Conservation (phyloP, 2,888 invertebrate genomes). For the Hipparchia semele region DNA sequence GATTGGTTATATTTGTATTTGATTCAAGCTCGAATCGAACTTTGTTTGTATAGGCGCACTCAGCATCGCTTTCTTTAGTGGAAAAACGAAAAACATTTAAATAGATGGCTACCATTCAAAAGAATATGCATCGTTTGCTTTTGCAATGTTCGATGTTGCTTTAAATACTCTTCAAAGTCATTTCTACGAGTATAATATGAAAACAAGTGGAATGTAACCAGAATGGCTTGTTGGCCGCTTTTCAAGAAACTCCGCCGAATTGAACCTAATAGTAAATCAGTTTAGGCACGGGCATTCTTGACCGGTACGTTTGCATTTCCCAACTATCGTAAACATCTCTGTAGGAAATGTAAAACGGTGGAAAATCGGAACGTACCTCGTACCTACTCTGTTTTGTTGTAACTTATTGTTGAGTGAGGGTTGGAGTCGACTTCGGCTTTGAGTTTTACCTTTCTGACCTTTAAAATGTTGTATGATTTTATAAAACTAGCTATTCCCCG, state of each 20-base stretch:
- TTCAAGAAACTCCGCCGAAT: slow-evolving; percentile 37
- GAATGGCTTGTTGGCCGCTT: slow-evolving; percentile 32
- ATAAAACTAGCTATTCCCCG: too few species aligned
- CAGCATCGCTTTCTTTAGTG: too few species aligned
- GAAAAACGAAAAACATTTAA: neutral
- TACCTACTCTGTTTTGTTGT: slow-evolving; percentile 26
- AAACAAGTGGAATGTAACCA: slow-evolving; percentile 25
- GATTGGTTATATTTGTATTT: too few species aligned
- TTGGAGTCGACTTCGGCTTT: neutral
- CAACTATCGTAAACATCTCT: slow-evolving; percentile 32
- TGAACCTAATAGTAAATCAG: slow-evolving; percentile 38
- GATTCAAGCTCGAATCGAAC: too few species aligned
- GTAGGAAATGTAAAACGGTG: slow-evolving; percentile 17
- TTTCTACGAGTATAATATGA: neutral
- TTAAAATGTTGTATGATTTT: too few species aligned
- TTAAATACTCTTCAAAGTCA: neutral
- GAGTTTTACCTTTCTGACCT: neutral
- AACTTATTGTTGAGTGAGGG: neutral
- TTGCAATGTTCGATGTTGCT: neutral
- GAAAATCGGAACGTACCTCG: slow-evolving; percentile 10
- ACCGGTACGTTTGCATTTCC: slow-evolving; percentile 35
- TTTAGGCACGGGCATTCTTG: slow-evolving; percentile 35
- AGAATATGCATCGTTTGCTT: neutral
- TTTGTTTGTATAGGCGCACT: too few species aligned
- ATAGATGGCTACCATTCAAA: neutral